These are phyloP conservation scores for Contarinia nasturtii DNA, from an alignment of 1,140 invertebrate genomes.

Conservation along the genomic window DNA sequence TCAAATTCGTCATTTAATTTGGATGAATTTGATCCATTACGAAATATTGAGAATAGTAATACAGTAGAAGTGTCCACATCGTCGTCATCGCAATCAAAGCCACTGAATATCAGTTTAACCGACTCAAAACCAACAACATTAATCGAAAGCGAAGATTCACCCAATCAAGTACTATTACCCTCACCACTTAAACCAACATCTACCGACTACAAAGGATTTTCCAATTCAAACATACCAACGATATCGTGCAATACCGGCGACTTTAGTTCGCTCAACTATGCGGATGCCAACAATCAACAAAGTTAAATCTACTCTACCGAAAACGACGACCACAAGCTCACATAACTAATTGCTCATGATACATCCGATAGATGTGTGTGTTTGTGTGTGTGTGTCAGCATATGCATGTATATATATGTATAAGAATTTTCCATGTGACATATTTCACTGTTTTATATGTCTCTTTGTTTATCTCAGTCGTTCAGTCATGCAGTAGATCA, in stretches of 20 bases:
- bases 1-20: constrained; percentile 11
- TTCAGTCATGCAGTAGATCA: no score
- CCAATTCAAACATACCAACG: constrained; percentile 42
- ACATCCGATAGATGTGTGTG: no score
- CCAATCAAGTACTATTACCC: constrained; percentile 35
- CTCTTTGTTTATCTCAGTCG: no score
- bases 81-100: constrained; percentile 8
- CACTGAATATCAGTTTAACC: constrained; percentile 3
- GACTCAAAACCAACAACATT: constrained; percentile 30
- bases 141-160: constrained; percentile 30
- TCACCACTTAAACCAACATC: constrained; percentile 36
- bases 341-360: no score
- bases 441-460: no score
- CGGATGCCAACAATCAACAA: background rate
- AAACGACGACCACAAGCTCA: no score
- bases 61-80: background rate
- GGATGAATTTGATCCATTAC: constrained; percentile 25
- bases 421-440: no score
- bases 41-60: constrained; percentile 4
- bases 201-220: constrained; percentile 44
- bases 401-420: no score
- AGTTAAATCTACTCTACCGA: background rate
- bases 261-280: constrained; percentile 13
- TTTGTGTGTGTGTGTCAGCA: no score
- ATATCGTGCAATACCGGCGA: constrained; percentile 54